Conservation (phyloP, 2,797 vertebrate species). For the Channallabes apus region DNA sequence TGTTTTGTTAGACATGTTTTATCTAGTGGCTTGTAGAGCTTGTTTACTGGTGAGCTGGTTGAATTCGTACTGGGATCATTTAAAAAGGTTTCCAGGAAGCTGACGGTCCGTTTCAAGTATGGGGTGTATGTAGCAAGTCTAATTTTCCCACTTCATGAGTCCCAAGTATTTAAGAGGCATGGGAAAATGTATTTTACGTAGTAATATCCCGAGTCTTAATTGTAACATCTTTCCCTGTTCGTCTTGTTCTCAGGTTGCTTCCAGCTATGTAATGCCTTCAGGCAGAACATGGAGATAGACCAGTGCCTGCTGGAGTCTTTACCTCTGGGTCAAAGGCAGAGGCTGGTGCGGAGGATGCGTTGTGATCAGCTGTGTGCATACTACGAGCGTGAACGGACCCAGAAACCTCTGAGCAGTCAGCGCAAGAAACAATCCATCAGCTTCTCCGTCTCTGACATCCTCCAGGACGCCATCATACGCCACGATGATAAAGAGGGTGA, state of each 20-base stretch:
- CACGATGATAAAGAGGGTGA: constrained; percentile 93
- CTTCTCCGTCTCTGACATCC: constrained; percentile 75
- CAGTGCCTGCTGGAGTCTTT: constrained; percentile 98
- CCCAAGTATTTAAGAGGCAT: neutral
- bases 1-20: neutral
- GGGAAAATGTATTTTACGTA: neutral
- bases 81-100: neutral
- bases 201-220: neutral
- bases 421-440: constrained; percentile 76
- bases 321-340: constrained; percentile 89
- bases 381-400: constrained; percentile 86
- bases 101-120: neutral
- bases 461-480: constrained; percentile 85
- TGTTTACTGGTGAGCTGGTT: neutral
- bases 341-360: constrained; percentile 92
- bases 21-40: neutral
- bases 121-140: neutral
- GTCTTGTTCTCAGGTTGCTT: constrained; percentile 85
- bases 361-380: constrained; percentile 92
- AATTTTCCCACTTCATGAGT: neutral
- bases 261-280: constrained; percentile 97
- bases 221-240: neutral
- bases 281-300: constrained; percentile 99
- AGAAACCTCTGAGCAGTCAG: constrained; percentile 56
- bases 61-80: neutral